Base-by-base conservation (phyloP, 2,797 vertebrate species). In the Urosaurus nigricauda region DNA sequence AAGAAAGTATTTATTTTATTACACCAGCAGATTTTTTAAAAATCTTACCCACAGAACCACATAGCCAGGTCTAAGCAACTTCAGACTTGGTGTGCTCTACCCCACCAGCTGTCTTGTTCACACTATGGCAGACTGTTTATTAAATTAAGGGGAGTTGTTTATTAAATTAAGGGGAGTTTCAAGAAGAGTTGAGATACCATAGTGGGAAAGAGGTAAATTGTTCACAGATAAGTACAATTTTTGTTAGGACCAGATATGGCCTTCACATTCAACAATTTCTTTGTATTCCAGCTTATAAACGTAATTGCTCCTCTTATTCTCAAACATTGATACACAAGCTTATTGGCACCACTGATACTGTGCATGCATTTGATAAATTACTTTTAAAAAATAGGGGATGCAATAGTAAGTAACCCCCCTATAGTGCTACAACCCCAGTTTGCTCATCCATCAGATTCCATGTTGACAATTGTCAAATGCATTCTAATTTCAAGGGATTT, bases 361-460 rank as follows among this genome's bases (percentile, higher is more conserved):
- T 89, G 92, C 92, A 95, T 88, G 87, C 85, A 89, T 91, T 89
- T 81, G 37, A 60, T 87, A 92, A 90, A 92, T 91, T 94, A 90
- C 90, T 92, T 91, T 13, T 35, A 83, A 70, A n/a, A 90, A 87
- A 84, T 80, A 85, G 85, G 87, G 88, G 77, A 84, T 88, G 86
- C 80, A 86, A 80, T 88, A 89, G 89, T 88, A 63, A 92, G 68
- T 91, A 85, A 21, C 12, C n/a, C 53, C 17, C 74, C 43, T 32
- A 65, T 40, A 73, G n/a, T 29, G 6, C 65, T 51, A 71, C 2
- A 70, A 17, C 14, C 24, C n/a, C 32, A n/a, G 37, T 58, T 40
- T 79, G 63, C 43, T 68, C n/a, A 53, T 65, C 32, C 9, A 63
- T 65, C 70, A 51, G 37, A 51, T 74, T 83, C 53, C 19, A 65